Conservation (phyloP, 2,888 invertebrate genomes). For the Eretmocerus hayati region DNA sequence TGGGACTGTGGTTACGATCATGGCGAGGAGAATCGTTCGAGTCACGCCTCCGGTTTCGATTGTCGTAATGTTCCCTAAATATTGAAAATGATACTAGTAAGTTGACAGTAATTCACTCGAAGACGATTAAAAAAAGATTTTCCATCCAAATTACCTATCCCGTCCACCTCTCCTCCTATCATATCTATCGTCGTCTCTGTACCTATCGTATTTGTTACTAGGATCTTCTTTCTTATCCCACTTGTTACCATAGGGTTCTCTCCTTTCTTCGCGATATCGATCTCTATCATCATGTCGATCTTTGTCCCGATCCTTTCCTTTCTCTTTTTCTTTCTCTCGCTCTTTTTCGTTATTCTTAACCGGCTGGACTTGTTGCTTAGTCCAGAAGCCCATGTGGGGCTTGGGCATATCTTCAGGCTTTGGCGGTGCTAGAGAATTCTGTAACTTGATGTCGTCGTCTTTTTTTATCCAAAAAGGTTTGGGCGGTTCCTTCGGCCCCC, state of each 20-base stretch:
- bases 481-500: constrained; percentile 39
- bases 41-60: constrained; percentile 37
- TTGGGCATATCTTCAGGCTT: constrained; percentile 43
- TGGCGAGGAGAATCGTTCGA: constrained; percentile 39
- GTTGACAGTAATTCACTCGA: not conserved
- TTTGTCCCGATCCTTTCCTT: constrained; percentile 36
- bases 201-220: constrained; percentile 26
- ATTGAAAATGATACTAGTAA: no score
- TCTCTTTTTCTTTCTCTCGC: constrained; percentile 40
- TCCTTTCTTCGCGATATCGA: constrained; percentile 31
- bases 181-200: not conserved
- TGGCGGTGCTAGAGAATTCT: not conserved
- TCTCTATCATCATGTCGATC: constrained; percentile 38
- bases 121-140: not conserved
- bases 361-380: constrained; percentile 43
- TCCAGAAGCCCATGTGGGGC: constrained; percentile 46
- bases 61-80: constrained; percentile 42
- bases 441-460: constrained; percentile 29
- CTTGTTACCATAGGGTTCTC: constrained; percentile 36
- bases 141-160: constrained; percentile 13
- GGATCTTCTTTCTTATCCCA: constrained; percentile 38
- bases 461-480: constrained; percentile 38
- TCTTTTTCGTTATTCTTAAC: constrained; percentile 40
- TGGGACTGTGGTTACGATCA: constrained; percentile 40
- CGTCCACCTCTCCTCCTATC: constrained; percentile 19